A percentile compares a stretch with the other conserved stretches of the same genome.
These are phyloP conservation scores for Yponomeuta sedellus DNA, from an alignment of 2,888 invertebrate species.

Conservation along the genomic window DNA sequence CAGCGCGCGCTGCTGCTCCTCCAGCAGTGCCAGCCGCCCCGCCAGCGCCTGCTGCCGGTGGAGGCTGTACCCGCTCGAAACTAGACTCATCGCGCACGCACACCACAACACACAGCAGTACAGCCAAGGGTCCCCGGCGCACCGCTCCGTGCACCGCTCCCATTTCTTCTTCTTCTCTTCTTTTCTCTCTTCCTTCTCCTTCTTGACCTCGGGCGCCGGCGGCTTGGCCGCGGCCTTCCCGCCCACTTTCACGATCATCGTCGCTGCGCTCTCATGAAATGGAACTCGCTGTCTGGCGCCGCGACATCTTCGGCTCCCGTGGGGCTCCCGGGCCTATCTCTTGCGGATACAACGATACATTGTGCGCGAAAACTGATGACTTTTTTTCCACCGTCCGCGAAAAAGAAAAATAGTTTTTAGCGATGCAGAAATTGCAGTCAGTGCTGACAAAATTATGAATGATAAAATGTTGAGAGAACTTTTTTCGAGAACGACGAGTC, in stretches of 20 bases:
- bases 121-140: conserved; percentile 59
- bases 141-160: conserved; percentile 55
- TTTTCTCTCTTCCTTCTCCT: conserved; percentile 30
- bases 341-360: neutral
- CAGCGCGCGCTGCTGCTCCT: conserved; percentile 74
- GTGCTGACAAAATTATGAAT: too few species aligned
- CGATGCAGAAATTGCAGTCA: too few species aligned
- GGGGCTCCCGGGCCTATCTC: neutral
- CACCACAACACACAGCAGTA: conserved; percentile 77
- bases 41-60: conserved; percentile 76
- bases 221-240: conserved; percentile 43
- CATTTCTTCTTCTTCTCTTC: conserved; percentile 40
- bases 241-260: conserved; percentile 66
- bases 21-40: conserved; percentile 68
- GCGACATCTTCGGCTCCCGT: neutral
- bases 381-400: neutral
- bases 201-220: conserved; percentile 37
- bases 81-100: conserved; percentile 80
- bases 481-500: neutral
- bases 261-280: conserved; percentile 19
- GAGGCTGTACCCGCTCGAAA: conserved; percentile 77
- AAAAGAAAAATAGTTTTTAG: neutral
- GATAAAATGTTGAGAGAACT: neutral
- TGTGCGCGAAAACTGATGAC: neutral
- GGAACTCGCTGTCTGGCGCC: neutral